phyloP scores from a whole-genome alignment of 1,140 invertebrate genomes.

The Condylostylus longicornis region DNA sequence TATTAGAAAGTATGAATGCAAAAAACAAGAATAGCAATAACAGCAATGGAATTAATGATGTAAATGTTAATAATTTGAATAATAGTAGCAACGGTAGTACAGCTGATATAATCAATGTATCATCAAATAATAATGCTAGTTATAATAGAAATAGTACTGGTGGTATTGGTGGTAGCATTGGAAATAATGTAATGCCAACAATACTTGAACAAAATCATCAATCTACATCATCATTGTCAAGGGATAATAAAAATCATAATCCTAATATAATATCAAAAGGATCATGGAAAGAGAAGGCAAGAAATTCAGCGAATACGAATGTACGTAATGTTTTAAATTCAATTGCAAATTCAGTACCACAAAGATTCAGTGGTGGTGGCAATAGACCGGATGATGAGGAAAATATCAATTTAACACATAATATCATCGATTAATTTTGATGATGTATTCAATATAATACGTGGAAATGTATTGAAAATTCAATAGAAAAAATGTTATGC shows the following conservation, averaged over 20 bases:
- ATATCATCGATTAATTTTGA: too few relatives aligned
- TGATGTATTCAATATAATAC: too few relatives aligned
- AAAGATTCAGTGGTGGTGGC: conserved; percentile 6
- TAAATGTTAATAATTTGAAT: too few relatives aligned
- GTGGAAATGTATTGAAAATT: too few relatives aligned
- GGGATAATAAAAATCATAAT: conserved; percentile 4
- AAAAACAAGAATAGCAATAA: too few relatives aligned
- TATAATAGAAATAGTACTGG: not conserved
- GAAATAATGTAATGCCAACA: conserved; percentile 3
- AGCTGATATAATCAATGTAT: too few relatives aligned
- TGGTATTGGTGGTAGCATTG: conserved; percentile 7
- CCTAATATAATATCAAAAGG: not conserved
- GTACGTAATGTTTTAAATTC: conserved; percentile 10
- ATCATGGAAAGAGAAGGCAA: conserved; percentile 16
- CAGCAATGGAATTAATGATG: too few relatives aligned
- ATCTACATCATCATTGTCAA: not conserved
- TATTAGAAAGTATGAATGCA: too few relatives aligned
- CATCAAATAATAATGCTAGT: too few relatives aligned
- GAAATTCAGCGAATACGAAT: not conserved
- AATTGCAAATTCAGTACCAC: conserved; percentile 11
- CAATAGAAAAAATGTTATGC: too few relatives aligned
- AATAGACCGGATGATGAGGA: conserved; percentile 16
- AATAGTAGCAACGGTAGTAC: too few relatives aligned
- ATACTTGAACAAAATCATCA: conserved; percentile 11
- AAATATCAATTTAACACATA: conserved; percentile 22